Percentiles rank a stretch among this genome's conserved stretches.
phyloP scores from a whole-genome alignment of 2,888 invertebrate species.

The Brachypalpus laphriformis region DNA sequence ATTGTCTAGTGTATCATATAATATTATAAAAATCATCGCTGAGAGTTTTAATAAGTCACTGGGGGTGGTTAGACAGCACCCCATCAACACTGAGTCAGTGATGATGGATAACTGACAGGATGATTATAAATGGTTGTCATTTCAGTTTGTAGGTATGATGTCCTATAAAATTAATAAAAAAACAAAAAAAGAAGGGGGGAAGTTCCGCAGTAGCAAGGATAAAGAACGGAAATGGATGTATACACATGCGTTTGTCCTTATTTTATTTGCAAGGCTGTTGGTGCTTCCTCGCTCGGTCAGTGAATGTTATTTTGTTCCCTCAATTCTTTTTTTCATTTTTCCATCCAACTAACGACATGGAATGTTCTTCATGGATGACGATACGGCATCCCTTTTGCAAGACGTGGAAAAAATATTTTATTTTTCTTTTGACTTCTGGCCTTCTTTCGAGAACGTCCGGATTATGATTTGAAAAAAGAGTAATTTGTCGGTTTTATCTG shows the following conservation, averaged over 20 bases:
- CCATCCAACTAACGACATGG: neutral
- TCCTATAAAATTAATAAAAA: slow-evolving; percentile 63
- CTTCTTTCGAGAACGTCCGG: slow-evolving; percentile 18
- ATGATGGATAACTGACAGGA: slow-evolving; percentile 58
- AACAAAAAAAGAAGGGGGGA: neutral
- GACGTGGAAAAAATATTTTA: neutral
- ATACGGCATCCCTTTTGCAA: slow-evolving; percentile 8
- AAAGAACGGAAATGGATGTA: neutral
- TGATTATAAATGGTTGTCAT: slow-evolving; percentile 63
- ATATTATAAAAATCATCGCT: slow-evolving; percentile 38
- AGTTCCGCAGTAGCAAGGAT: neutral
- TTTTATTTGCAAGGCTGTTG: slow-evolving; percentile 6
- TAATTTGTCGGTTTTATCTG: slow-evolving; percentile 36
- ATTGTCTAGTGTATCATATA: slow-evolving; percentile 36
- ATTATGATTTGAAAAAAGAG: slow-evolving; percentile 8
- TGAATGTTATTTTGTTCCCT: slow-evolving; percentile 6
- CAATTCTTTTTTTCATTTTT: neutral
- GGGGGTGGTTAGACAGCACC: neutral
- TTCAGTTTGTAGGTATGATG: slow-evolving; percentile 40
- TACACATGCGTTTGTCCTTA: slow-evolving; percentile 9
- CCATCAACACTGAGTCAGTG: slow-evolving; percentile 17
- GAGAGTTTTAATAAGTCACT: slow-evolving; percentile 50
- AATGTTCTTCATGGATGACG: neutral
- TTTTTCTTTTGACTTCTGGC: slow-evolving; percentile 1
- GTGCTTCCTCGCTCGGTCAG: slow-evolving; percentile 21